phyloP scores from a whole-genome alignment of 2,888 invertebrate genomes.

The Leptinotarsa peninsularis region DNA sequence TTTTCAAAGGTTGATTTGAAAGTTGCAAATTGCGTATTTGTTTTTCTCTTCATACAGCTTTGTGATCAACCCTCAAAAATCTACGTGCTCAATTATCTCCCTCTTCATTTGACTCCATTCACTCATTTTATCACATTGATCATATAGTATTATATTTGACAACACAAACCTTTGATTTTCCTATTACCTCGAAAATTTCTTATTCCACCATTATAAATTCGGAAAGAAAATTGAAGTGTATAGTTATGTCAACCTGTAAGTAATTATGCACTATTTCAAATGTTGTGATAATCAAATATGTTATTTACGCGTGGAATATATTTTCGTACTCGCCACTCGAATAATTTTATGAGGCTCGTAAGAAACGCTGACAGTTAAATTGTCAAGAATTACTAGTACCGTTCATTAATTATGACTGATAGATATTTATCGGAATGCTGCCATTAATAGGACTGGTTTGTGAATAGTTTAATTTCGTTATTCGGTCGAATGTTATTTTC shows the following conservation, averaged over 20 bases:
- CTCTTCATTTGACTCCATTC: neutral
- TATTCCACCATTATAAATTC: no score
- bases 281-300: neutral
- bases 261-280: neutral
- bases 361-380: conserved; percentile 3
- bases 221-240: neutral
- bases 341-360: neutral
- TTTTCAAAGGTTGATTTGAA: no score
- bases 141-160: neutral
- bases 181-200: no score
- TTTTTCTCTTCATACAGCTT: neutral
- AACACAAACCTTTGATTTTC: no score
- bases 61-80: neutral
- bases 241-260: neutral
- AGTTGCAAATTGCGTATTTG: no score
- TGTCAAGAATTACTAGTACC: conserved; percentile 1
- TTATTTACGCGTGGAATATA: neutral
- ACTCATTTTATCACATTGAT: neutral
- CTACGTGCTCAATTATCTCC: no score
- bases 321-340: neutral
- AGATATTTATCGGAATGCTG: neutral
- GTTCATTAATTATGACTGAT: neutral
- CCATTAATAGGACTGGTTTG: neutral
- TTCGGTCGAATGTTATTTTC: no score
- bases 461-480: no score